Evolutionary conservation across 1,140 invertebrate species (phyloP), one percentile per base, ranked within the genome.

Genomic region (Lasaia peninsularis): DNA sequence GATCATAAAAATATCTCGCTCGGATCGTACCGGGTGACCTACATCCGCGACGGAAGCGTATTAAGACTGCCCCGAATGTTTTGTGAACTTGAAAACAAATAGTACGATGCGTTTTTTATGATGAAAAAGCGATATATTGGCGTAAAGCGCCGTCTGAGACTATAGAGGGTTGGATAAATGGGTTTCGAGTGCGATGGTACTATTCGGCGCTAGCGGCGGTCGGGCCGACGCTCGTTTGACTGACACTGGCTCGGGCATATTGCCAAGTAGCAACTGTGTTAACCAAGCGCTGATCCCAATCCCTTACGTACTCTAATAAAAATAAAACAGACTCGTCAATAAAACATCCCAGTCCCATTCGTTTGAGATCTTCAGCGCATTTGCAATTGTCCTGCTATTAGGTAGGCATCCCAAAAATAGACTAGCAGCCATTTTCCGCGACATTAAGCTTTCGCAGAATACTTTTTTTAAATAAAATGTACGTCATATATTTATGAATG

Each of bases 1-100:
- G 70, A 73, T 68, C 77, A 83, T 86, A 86, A 85, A 86, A 88
- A 88, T 88, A 88, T 85, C 81, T 75, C 78, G 79, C 78, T 79
- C 76, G 74, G 65, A 77, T 75, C 70, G 73, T 77, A 80, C 82
- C 85, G 85, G 85, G 82, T 81, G 85, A 88, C 85, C 85, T 83
- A 88, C 73, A 83, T 87, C 76, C 67, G 71, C 53, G 35, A 50
- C 53, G 56, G 54, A 10, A 21, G 40, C 40, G 20, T 20, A 48
- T 20, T 18, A 48, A 21, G 20, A 11, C 18, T 48, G 18, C 20
- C 40, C 40, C 40, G 40, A 48, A 16, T 48, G 40, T 48, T 48
- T 48, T 48, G 40, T 48, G 20, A 48, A 48, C 40, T 48, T 48
- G 40, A 48, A 48, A 48, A 48, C 40, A 48, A 10, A 48, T 48